Percentiles rank a stretch among this genome's conserved stretches.
phyloP scores from a whole-genome alignment of 2,888 invertebrate species.

The Eupithecia exiguata region DNA sequence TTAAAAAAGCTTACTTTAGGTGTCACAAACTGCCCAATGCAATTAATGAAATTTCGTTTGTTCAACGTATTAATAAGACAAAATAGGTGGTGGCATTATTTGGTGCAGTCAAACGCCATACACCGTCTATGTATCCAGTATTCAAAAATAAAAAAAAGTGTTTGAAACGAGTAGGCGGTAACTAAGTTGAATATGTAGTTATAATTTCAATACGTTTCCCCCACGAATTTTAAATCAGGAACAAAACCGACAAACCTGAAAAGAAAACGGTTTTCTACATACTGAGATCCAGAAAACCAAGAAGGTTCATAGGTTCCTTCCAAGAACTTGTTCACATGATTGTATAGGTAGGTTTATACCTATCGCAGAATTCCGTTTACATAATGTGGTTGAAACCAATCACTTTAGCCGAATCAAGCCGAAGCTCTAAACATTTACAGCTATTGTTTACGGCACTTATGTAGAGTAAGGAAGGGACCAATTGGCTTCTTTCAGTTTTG shows the following conservation, averaged over 20 bases:
- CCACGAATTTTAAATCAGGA: neutral
- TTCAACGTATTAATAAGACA: too few species aligned
- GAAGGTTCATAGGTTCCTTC: neutral
- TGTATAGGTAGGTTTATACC: neutral
- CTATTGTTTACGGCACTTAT: constrained; percentile 27
- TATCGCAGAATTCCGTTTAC: neutral
- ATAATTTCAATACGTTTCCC: neutral
- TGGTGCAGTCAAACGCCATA: too few species aligned
- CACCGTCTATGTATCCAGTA: too few species aligned
- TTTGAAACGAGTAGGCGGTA: too few species aligned
- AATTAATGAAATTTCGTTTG: too few species aligned
- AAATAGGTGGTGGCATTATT: too few species aligned
- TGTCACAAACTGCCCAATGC: too few species aligned
- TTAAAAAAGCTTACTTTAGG: too few species aligned
- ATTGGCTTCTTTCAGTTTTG: constrained; percentile 30
- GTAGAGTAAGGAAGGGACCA: constrained; percentile 21
- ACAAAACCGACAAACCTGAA: neutral
- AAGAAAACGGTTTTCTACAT: neutral
- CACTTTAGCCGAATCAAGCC: constrained; percentile 29
- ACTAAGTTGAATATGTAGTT: too few species aligned
- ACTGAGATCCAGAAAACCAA: neutral
- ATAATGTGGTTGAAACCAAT: constrained; percentile 16
- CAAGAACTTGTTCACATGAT: neutral
- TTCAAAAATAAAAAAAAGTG: too few species aligned
- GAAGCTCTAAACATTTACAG: constrained; percentile 32